phyloP scores from a whole-genome alignment of 2,888 invertebrate genomes.

The Plebejus argus region DNA sequence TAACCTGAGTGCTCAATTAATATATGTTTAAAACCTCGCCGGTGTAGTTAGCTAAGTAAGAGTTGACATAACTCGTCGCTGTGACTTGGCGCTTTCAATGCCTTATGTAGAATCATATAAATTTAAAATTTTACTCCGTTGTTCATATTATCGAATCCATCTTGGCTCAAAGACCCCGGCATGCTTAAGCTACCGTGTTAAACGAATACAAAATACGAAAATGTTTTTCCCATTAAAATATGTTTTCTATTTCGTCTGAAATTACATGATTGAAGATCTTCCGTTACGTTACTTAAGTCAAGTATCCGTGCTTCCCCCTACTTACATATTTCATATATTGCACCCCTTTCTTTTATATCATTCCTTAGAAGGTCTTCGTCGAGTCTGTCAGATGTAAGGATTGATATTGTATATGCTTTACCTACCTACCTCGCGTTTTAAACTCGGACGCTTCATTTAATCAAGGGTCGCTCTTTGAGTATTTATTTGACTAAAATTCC shows the following conservation, averaged over 20 bases:
- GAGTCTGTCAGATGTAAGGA: constrained; percentile 31
- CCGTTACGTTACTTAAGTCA: constrained; percentile 23
- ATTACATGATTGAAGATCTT: constrained; percentile 28
- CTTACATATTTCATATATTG: constrained; percentile 29
- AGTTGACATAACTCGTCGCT: no score
- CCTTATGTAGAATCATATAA: neutral
- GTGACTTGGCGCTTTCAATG: neutral
- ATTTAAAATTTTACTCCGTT: neutral
- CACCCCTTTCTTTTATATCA: constrained; percentile 31
- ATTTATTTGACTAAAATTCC: constrained; percentile 60
- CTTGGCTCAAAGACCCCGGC: neutral
- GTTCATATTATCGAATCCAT: neutral
- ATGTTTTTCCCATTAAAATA: constrained; percentile 9
- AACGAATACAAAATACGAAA: constrained; percentile 7
- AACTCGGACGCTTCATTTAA: constrained; percentile 63
- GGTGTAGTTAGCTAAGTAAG: no score
- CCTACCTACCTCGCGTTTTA: constrained; percentile 55
- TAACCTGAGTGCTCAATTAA: neutral
- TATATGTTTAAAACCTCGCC: no score
- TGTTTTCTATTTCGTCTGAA: constrained; percentile 8
- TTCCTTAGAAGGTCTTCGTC: constrained; percentile 26
- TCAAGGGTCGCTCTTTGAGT: constrained; percentile 58
- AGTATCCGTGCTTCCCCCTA: constrained; percentile 7
- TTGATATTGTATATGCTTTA: constrained; percentile 55
- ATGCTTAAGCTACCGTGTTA: neutral